Percentiles rank a stretch among this genome's conserved stretches.
Evolutionary conservation across 2,113 vertebrate genomes (phyloP).

Genomic region (Sander vitreus): DNA sequence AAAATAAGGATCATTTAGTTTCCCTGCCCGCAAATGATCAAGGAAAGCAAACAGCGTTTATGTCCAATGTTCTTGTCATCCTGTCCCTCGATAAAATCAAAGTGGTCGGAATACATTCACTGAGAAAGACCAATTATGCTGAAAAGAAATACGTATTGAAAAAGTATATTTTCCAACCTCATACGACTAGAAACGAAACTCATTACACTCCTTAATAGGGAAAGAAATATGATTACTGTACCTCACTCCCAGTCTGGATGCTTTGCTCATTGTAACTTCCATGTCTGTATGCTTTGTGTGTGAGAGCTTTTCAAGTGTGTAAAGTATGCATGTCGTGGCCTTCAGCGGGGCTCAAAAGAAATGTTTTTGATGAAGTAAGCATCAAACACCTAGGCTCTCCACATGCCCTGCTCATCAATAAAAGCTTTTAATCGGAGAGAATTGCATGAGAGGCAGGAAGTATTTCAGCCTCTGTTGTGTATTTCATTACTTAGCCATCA

Average conservation of each 20-base stretch:
- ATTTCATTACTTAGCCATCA: conserved; percentile 36
- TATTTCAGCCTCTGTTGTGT: conserved; percentile 49
- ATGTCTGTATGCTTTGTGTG: conserved; percentile 6
- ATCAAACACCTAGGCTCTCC: conserved; percentile 53
- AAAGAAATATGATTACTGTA: conserved; percentile 7
- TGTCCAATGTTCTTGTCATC: conserved; percentile 55
- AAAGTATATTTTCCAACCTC: conserved; percentile 5
- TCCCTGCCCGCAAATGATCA: conserved; percentile 43
- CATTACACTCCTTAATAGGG: not conserved
- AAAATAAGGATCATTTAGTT: conserved; percentile 29
- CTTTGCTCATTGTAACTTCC: not conserved
- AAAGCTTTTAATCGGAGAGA: conserved; percentile 48
- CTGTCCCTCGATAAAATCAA: conserved; percentile 55
- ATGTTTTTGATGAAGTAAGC: conserved; percentile 53
- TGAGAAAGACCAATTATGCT: conserved; percentile 43
- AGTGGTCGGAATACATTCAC: conserved; percentile 47
- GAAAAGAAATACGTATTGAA: conserved; percentile 30
- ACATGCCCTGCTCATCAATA: conserved; percentile 55
- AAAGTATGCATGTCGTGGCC: conserved; percentile 46
- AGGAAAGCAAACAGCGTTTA: conserved; percentile 50
- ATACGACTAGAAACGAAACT: not conserved
- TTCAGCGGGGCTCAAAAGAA: conserved; percentile 17
- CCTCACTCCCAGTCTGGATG: conserved; percentile 2
- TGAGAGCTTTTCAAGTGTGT: conserved; percentile 38
- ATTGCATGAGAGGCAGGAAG: conserved; percentile 22